Base-by-base conservation (phyloP, 2,113 vertebrate species). In the Cromileptes altivelis region DNA sequence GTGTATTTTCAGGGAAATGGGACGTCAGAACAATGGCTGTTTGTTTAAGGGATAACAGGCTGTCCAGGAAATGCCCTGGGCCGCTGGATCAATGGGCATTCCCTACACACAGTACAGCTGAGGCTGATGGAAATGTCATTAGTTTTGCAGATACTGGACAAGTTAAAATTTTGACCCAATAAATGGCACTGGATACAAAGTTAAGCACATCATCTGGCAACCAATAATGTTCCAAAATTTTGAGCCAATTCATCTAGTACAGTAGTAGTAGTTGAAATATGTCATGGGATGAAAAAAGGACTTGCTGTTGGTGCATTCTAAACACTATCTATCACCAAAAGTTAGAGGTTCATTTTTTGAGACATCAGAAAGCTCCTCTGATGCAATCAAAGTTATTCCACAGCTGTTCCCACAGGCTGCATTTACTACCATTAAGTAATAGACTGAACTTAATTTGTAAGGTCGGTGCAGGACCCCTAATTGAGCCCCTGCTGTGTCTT, bases 401-500 rank as follows among this genome's bases (percentile, higher is more conserved):
- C 40, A 82, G 49, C 37, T 53, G 40, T 42, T 76, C 30, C 57
- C 23, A 62, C 40, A 49, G 21, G 17, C 27, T 55, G 53, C 37
- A 17, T 56, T 6, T 15, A 17, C 5, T 55, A 8, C 21, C 61
- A 12, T 27, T 6, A 61, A 58, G n/a, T 3, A 14, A 6, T 10
- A 68, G 67, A 71, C 17, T 37, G 30, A 37, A n/a, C 3, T 47
- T 57, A 1, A 42, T 71, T 62, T 72, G 23, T 63, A 2, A 52
- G 70, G 37, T 57, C 9, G 3, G 57, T 37, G 10, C 21, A 58
- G 21, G 23, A 37, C 21, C 4, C 19, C 15, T 83, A 10, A 72
- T 10, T 74, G 9, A 63, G 37, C 74, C 21, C 47, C 17, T 74
- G 40, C 55, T 82, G 63, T 13, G 19, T 60, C 40, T 78, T 25